Evolutionary conservation across 2,888 invertebrate genomes (phyloP).

Genomic region (Epistrophe grossulariae): DNA sequence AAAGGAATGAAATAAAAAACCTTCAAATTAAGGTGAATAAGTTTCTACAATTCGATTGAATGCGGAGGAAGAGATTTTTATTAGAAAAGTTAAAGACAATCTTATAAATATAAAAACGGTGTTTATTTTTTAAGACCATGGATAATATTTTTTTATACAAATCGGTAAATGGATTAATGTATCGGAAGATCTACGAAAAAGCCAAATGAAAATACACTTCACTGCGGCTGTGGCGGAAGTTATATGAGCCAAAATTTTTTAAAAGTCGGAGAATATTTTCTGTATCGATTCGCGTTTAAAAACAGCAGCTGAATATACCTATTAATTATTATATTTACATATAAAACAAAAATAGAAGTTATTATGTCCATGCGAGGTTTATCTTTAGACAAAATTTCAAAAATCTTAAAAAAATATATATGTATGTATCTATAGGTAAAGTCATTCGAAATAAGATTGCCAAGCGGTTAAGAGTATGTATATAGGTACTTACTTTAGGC

Average conservation of each 20-base stretch:
- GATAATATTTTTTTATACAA: conserved; percentile 8
- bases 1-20: background rate
- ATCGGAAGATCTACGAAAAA: background rate
- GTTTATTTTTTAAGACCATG: background rate
- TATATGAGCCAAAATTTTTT: background rate
- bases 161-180: conserved; percentile 9
- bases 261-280: background rate
- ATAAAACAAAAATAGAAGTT: too few species aligned
- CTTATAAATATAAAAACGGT: background rate
- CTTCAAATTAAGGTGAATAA: conserved; percentile 7
- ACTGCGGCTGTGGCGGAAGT: background rate
- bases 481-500: too few species aligned
- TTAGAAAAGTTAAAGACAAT: conserved; percentile 3
- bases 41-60: conserved; percentile 19
- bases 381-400: too few species aligned
- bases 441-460: too few species aligned
- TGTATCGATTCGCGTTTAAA: background rate
- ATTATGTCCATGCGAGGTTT: too few species aligned
- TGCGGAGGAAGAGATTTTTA: background rate
- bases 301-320: too few species aligned
- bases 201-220: background rate
- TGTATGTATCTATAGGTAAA: too few species aligned
- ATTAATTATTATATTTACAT: too few species aligned
- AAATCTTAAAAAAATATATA: too few species aligned
- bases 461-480: too few species aligned